Evolutionary conservation across 2,797 vertebrate genomes (phyloP).

Genomic region (Scolopax bukidnonensis): DNA sequence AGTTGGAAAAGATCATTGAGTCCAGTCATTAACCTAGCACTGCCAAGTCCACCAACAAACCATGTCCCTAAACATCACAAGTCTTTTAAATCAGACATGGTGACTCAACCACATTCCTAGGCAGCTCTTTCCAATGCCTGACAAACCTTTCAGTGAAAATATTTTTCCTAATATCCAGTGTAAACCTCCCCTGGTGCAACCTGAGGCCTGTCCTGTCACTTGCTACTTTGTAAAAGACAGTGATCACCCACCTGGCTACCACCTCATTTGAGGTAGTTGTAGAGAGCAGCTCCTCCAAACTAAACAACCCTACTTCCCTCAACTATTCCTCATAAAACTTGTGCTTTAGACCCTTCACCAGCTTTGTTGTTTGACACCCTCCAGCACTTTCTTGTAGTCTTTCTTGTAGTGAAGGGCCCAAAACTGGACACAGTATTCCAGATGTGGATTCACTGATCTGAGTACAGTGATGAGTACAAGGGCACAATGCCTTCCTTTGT

Average conservation of each 20-base stretch:
- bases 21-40: no score
- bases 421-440: background rate
- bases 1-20: no score
- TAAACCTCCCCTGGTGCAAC: background rate
- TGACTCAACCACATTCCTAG: no score
- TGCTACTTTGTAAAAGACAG: background rate
- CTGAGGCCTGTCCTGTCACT: background rate
- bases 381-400: background rate
- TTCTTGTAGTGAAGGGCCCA: background rate
- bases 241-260: background rate
- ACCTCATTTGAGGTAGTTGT: background rate
- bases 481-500: background rate
- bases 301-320: background rate
- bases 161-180: background rate
- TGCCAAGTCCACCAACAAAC: no score
- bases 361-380: background rate
- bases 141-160: background rate
- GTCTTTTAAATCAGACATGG: no score
- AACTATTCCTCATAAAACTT: background rate
- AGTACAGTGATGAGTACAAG: no score
- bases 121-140: background rate
- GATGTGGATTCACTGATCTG: background rate
- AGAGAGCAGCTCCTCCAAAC: background rate
- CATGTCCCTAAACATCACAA: no score
- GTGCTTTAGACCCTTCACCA: background rate